These are phyloP conservation scores for Coreius guichenoti DNA, from an alignment of 2,797 vertebrate species.

Conservation along the genomic window DNA sequence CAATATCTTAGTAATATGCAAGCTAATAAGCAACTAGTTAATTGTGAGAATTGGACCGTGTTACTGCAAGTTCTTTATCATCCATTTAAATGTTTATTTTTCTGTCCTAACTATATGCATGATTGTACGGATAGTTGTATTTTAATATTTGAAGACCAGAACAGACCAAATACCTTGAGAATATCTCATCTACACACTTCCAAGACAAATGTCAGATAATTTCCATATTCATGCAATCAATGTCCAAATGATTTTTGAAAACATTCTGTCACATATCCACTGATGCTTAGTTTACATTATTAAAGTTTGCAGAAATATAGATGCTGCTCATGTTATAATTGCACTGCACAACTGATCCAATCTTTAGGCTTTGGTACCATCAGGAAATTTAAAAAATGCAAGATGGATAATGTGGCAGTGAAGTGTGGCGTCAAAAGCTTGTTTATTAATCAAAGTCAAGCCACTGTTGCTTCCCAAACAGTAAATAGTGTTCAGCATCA, in stretches of 20 bases:
- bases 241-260: conserved; percentile 8
- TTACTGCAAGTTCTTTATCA: not conserved
- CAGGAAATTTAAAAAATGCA: conserved; percentile 44
- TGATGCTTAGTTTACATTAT: not conserved
- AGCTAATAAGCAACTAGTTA: no score
- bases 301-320: conserved; percentile 2
- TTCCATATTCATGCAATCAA: not conserved
- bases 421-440: conserved; percentile 24
- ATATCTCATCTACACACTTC: not conserved
- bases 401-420: conserved; percentile 22
- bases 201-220: not conserved
- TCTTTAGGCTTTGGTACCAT: conserved; percentile 23
- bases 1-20: no score
- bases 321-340: conserved; percentile 7
- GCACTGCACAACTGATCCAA: conserved; percentile 12
- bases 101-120: no score
- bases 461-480: conserved; percentile 16
- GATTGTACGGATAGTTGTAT: not conserved
- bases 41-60: no score
- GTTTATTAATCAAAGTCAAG: conserved; percentile 47
- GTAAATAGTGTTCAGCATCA: conserved; percentile 35
- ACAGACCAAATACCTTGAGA: not conserved
- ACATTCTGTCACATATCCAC: not conserved
- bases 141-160: not conserved
- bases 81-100: not conserved